A percentile compares a stretch with the other conserved stretches of the same genome.
phyloP scores from a whole-genome alignment of 1,140 invertebrate species.

The Drosophila setifemur region DNA sequence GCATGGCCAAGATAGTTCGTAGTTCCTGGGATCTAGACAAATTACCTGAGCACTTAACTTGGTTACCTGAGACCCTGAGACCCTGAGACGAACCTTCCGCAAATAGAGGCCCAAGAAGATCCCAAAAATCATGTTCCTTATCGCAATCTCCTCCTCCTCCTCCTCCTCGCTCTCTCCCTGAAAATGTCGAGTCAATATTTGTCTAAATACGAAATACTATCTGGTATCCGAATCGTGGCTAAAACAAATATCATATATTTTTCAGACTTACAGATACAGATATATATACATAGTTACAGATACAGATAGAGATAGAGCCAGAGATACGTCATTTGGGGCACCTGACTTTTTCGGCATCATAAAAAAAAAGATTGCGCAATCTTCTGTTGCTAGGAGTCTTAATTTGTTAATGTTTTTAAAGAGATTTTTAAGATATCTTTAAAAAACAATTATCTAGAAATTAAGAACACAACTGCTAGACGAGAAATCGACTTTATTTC shows the following conservation, averaged over 20 bases:
- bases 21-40: not conserved
- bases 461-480: too few species aligned
- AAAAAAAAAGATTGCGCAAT: not conserved
- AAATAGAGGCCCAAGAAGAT: conserved; percentile 13
- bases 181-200: conserved; percentile 35
- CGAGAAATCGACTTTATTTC: too few species aligned
- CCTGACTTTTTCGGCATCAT: conserved; percentile 22
- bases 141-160: too few species aligned
- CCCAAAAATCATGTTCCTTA: conserved; percentile 17
- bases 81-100: conserved; percentile 17
- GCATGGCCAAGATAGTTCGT: not conserved
- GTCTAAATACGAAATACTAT: conserved; percentile 6
- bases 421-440: too few species aligned
- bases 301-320: not conserved
- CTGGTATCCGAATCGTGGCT: conserved; percentile 5
- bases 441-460: too few species aligned
- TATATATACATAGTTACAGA: not conserved
- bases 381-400: not conserved
- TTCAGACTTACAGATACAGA: conserved; percentile 3
- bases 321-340: not conserved
- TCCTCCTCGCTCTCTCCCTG: too few species aligned
- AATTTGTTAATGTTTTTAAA: too few species aligned
- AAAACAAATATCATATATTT: conserved; percentile 54
- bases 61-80: conserved; percentile 26
- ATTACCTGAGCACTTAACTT: conserved; percentile 21